Conservation (phyloP, 1,140 invertebrate genomes). For the Daktulosphaira vitifoliae region DNA sequence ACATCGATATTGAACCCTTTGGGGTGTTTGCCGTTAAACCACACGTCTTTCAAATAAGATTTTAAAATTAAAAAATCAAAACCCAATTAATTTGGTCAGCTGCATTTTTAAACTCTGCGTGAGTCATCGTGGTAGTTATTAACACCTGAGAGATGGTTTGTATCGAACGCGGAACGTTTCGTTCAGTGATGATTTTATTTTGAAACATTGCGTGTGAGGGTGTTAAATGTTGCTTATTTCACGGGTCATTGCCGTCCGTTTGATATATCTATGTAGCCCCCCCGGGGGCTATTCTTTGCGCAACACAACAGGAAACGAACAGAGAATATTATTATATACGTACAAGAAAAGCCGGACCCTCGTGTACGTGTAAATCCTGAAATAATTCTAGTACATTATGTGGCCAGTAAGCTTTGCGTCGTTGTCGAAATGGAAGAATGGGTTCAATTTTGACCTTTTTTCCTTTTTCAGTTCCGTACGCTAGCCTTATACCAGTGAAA, state of each 20-base stretch:
- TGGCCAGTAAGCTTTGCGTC: constrained; percentile 6
- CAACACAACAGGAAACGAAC: not conserved
- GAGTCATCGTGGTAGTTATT: constrained; percentile 2
- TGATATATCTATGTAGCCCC: not conserved
- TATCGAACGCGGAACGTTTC: not conserved
- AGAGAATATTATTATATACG: not conserved
- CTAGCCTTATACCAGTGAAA: constrained; percentile 1
- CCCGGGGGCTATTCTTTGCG: not conserved
- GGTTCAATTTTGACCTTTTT: constrained; percentile 27
- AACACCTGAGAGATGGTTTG: not conserved
- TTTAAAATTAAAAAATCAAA: constrained; percentile 20
- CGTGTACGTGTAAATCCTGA: constrained; percentile 21
- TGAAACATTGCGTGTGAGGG: not conserved
- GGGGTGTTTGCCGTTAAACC: not conserved
- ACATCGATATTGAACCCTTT: constrained; percentile 23
- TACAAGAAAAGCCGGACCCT: not conserved
- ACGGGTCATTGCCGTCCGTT: constrained; percentile 24
- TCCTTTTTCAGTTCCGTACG: not conserved
- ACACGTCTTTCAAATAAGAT: not conserved
- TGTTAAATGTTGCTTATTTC: constrained; percentile 18
- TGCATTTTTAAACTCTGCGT: not conserved
- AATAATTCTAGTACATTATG: constrained; percentile 29
- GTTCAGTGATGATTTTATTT: no score
- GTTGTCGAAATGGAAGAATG: not conserved
- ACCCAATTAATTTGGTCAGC: constrained; percentile 13